These are phyloP conservation scores for Pecten maximus DNA, from an alignment of 2,888 invertebrate genomes.

Conservation along the genomic window DNA sequence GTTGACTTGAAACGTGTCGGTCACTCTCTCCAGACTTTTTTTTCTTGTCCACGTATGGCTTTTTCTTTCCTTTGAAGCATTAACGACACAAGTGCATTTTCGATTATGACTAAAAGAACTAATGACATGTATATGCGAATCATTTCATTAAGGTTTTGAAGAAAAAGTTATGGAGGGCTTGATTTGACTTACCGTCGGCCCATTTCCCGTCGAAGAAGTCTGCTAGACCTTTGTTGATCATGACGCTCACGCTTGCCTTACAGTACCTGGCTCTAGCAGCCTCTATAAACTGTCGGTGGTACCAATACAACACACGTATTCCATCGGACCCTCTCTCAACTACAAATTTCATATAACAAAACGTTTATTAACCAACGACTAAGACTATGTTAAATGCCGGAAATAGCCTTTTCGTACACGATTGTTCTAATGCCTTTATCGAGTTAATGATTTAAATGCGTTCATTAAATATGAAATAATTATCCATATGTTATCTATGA, in stretches of 20 bases:
- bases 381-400: no score
- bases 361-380: no score
- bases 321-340: conserved; percentile 74
- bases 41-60: conserved; percentile 67
- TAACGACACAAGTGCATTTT: neutral
- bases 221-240: conserved; percentile 68
- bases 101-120: neutral
- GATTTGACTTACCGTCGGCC: conserved; percentile 72
- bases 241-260: conserved; percentile 52
- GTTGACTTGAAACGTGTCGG: conserved; percentile 74
- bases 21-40: conserved; percentile 63
- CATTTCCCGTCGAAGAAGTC: conserved; percentile 78
- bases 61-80: conserved; percentile 68
- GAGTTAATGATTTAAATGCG: no score
- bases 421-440: no score
- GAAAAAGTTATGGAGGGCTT: no score
- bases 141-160: no score
- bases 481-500: neutral
- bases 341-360: conserved; percentile 47
- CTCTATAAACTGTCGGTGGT: conserved; percentile 79
- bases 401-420: no score
- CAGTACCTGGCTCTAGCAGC: conserved; percentile 74
- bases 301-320: conserved; percentile 76
- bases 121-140: neutral
- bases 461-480: no score